Conservation (phyloP, 2,888 invertebrate species). For the Hirtodrosophila confusa region DNA sequence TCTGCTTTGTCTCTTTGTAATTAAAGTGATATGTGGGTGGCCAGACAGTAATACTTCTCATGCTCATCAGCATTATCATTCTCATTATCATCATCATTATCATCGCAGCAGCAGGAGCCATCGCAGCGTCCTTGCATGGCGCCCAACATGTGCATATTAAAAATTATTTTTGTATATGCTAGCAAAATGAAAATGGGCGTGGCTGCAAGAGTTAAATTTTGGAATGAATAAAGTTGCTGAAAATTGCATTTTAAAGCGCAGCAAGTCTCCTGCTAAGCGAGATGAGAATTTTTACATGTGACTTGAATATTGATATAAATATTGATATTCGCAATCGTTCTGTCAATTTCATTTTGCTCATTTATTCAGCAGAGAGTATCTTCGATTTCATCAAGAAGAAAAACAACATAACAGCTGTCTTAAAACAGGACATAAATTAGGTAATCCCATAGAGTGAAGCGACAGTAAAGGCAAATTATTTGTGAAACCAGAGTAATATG, state of each 20-base stretch:
- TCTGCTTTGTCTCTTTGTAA: conserved; percentile 47
- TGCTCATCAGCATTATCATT: conserved; percentile 47
- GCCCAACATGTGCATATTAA: conserved; percentile 69
- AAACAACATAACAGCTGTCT: background rate
- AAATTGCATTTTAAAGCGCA: conserved; percentile 56
- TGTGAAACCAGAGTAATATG: no score
- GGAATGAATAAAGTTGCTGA: conserved; percentile 67
- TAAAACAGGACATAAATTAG: no score
- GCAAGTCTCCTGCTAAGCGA: background rate
- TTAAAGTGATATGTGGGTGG: conserved; percentile 72
- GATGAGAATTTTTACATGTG: background rate
- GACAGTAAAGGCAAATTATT: no score
- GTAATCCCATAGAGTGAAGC: no score
- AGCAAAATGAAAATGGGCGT: conserved; percentile 46
- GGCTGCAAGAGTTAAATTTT: conserved; percentile 13
- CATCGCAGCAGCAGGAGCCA: conserved; percentile 11
- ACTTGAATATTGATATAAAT: conserved; percentile 56
- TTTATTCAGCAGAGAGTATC: conserved; percentile 39
- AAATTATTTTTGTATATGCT: conserved; percentile 65
- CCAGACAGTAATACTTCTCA: conserved; percentile 32
- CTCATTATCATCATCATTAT: conserved; percentile 29
- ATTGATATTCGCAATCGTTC: conserved; percentile 32
- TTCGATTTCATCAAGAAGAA: conserved; percentile 6
- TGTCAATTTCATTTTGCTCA: conserved; percentile 31
- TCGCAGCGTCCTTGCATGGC: conserved; percentile 19